Evolutionary conservation across 1,140 invertebrate species (phyloP).

Genomic region (Pogonomyrmex californicus): DNA sequence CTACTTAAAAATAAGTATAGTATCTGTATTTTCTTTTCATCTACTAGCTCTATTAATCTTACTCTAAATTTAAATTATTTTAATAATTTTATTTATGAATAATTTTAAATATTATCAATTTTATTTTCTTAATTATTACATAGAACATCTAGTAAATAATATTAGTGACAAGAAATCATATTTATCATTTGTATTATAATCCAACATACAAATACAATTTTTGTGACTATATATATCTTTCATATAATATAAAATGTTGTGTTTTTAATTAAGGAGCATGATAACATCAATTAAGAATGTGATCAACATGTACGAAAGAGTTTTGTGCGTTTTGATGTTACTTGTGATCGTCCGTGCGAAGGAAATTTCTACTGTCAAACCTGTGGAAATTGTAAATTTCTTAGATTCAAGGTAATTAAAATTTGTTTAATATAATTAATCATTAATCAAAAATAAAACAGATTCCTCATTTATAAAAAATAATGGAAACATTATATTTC

Average conservation of each 20-base stretch:
- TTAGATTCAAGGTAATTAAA: conserved; percentile 21
- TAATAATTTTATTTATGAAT: not conserved
- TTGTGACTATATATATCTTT: not conserved
- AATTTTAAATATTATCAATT: not conserved
- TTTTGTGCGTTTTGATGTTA: not conserved
- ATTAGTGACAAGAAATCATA: not conserved
- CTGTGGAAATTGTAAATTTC: not conserved
- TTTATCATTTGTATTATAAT: not conserved
- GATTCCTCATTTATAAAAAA: not conserved
- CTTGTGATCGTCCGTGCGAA: not conserved
- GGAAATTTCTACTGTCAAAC: conserved; percentile 18
- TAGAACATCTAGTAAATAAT: not conserved
- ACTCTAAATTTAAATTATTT: not conserved
- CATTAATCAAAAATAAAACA: not conserved
- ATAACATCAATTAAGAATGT: not conserved
- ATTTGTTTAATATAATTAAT: not conserved
- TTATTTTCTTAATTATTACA: not conserved
- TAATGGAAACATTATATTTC: too few species aligned
- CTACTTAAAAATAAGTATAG: not conserved
- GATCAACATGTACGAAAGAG: conserved; percentile 38
- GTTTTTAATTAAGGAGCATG: not conserved
- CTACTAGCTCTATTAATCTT: too few species aligned
- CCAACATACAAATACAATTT: not conserved
- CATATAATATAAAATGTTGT: not conserved
- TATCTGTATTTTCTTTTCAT: conserved; percentile 1